Conservation (phyloP, 2,113 vertebrate genomes). For the Tetraodon nigroviridis region DNA sequence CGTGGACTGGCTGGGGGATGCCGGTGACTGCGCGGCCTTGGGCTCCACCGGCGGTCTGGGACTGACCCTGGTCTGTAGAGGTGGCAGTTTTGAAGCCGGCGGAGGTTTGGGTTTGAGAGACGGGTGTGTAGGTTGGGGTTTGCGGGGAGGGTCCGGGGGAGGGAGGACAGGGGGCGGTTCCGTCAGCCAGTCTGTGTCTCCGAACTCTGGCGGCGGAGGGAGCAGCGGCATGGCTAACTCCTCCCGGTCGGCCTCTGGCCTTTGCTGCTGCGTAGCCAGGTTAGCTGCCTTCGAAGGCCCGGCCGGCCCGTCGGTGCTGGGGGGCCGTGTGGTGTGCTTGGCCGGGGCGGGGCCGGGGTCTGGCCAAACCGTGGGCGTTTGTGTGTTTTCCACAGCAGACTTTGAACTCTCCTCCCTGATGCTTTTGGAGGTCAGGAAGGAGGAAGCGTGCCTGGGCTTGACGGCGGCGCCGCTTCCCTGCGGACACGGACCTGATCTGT, state of each 20-base stretch:
- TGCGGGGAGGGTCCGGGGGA: slow-evolving; percentile 54
- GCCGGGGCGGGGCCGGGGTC: slow-evolving; percentile 14
- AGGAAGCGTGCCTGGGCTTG: slow-evolving; percentile 58
- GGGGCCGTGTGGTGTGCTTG: slow-evolving; percentile 1
- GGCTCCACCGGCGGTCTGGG: not conserved
- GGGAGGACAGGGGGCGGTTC: slow-evolving; percentile 41
- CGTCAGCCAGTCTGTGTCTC: slow-evolving; percentile 38
- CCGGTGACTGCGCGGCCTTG: slow-evolving; percentile 22
- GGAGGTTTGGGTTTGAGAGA: slow-evolving; percentile 4
- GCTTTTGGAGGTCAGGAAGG: slow-evolving; percentile 21
- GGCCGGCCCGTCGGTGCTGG: slow-evolving; percentile 2
- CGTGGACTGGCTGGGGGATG: slow-evolving; percentile 62
- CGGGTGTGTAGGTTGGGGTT: not conserved
- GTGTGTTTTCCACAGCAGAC: not conserved
- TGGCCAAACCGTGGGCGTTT: slow-evolving; percentile 13
- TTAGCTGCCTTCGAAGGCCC: slow-evolving; percentile 8
- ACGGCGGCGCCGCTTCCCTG: slow-evolving; percentile 75
- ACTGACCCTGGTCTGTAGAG: slow-evolving; percentile 7
- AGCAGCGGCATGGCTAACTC: slow-evolving; percentile 72
- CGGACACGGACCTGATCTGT: slow-evolving; percentile 44
- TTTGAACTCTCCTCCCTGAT: slow-evolving; percentile 19
- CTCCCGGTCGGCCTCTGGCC: slow-evolving; percentile 25
- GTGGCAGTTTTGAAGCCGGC: slow-evolving; percentile 21
- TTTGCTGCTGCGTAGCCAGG: slow-evolving; percentile 14
- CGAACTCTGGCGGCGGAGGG: slow-evolving; percentile 89